Conservation (phyloP, 2,113 vertebrate species). For the Marmota flaviventris region DNA sequence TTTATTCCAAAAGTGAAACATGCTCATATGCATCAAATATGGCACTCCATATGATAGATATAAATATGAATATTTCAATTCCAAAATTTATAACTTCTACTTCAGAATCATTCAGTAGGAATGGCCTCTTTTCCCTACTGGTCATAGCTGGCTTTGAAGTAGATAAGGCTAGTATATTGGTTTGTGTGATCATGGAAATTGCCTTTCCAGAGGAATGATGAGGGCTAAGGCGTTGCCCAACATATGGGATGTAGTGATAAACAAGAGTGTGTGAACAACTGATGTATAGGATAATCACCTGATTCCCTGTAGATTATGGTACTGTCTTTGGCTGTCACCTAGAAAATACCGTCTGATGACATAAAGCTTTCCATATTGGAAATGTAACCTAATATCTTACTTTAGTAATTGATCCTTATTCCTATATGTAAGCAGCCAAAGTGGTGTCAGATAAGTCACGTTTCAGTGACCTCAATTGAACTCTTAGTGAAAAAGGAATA, state of each 20-base stretch:
- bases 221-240: background rate
- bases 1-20: slow-evolving; percentile 36
- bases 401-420: background rate
- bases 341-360: background rate
- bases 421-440: background rate
- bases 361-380: background rate
- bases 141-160: background rate
- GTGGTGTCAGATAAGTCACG: background rate
- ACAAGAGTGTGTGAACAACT: background rate
- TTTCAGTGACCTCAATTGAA: background rate
- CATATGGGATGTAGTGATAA: background rate
- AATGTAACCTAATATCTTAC: background rate
- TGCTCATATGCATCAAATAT: background rate
- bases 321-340: background rate
- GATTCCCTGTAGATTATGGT: background rate
- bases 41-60: background rate
- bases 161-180: background rate
- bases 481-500: background rate
- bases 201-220: background rate
- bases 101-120: background rate
- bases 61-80: background rate
- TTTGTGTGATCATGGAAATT: background rate
- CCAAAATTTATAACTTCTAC: background rate
- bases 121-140: background rate
- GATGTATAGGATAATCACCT: background rate